Base-by-base conservation (phyloP, 2,888 invertebrate genomes). In the Tribolium freemani region DNA sequence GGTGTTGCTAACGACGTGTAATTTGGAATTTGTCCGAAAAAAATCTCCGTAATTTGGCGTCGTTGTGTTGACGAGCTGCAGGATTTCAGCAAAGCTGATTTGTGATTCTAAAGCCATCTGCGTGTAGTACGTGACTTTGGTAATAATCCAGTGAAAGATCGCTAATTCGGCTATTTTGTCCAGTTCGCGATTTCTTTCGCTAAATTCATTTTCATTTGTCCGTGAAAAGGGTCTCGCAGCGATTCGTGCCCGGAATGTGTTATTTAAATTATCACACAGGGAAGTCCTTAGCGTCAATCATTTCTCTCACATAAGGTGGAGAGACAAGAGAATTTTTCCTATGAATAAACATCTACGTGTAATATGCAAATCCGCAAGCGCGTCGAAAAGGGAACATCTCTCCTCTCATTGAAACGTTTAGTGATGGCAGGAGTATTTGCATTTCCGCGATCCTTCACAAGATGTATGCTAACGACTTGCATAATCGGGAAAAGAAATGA, bases 161-260 rank as follows among this genome's bases (percentile, higher is more conserved):
- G 83, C 82, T 84, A 85, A 84, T 85, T 84, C 82, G 80, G 76
- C 84, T 79, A 84, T 85, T 85, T 84, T 83, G 85, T 85, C 85
- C 86, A 86, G 80, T 85, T 81, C 74, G 83, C 84, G 83, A 85
- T 84, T 84, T 84, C 84, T 84, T 84, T 83, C 80, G 78, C 75
- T 79, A 83, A 84, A 83, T 84, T 84, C 84, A 84, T 85, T 84
- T 84, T 83, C 83, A 83, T 84, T 82, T 81, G 81, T 79, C 81
- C 81, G 81, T 80, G 80, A 83, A 82, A 83, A 80, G 82, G 82
- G 81, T 75, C 80, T 80, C 79, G n/a, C n/a, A 50, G 71, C 71
- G 63, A 70, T 69, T 74, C 81, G 79, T 82, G 81, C 71, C 71
- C 64, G 61, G 83, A 80, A 81, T 83, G 13, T 9, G 16, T 61